These are phyloP conservation scores for Ariolimax columbianus DNA, from an alignment of 2,888 invertebrate genomes.

Conservation along the genomic window DNA sequence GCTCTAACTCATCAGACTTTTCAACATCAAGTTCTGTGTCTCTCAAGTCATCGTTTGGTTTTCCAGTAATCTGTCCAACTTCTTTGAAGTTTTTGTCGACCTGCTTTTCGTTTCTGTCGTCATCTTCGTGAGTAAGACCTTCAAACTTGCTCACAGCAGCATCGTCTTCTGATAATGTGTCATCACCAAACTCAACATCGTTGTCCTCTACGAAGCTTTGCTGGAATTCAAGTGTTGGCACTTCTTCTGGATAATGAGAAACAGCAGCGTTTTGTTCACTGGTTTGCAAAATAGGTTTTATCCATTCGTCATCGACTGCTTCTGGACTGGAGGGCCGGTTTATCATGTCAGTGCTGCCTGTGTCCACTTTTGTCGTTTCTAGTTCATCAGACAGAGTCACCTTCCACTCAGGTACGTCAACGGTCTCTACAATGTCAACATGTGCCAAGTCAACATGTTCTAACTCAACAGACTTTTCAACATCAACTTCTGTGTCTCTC, in stretches of 20 bases:
- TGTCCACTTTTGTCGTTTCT: not conserved
- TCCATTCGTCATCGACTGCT: conserved; percentile 36
- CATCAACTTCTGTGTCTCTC: not conserved
- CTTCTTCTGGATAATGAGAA: not conserved
- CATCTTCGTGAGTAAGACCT: not conserved
- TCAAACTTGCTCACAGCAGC: not conserved
- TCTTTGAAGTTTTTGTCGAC: not conserved
- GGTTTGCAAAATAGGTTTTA: not conserved
- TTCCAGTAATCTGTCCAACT: not conserved
- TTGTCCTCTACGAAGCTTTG: conserved; percentile 22
- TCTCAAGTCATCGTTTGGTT: not conserved
- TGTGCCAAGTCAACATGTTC: not conserved
- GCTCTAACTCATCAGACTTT: not conserved
- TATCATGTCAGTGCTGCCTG: not conserved
- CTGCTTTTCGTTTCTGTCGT: not conserved
- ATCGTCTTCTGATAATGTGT: not conserved
- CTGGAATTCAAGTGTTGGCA: not conserved
- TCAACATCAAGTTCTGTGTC: not conserved
- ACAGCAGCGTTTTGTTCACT: not conserved
- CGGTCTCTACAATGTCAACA: not conserved
- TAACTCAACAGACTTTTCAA: too few species aligned
- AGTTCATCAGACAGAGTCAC: conserved; percentile 14
- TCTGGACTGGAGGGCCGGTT: conserved; percentile 34
- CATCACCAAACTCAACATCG: conserved; percentile 27
- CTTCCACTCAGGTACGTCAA: conserved; percentile 15